phyloP scores from a whole-genome alignment of 2,113 vertebrate genomes.

The cattle (Bos taurus) region DNA sequence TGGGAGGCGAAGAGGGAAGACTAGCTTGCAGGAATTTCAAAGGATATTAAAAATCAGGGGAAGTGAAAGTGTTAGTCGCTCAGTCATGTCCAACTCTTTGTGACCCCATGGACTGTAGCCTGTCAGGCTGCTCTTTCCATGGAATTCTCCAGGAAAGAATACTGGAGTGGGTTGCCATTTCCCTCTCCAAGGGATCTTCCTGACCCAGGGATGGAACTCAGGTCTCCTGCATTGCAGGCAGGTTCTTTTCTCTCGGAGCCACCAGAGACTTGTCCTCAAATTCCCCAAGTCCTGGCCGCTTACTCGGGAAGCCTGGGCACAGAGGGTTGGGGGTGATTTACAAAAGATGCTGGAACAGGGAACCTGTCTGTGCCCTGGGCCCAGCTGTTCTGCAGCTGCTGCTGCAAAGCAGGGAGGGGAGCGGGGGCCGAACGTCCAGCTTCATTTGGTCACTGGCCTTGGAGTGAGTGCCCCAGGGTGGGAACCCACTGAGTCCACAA shows the following conservation, averaged over 20 bases:
- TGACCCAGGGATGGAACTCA: neutral
- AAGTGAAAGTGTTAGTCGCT: neutral
- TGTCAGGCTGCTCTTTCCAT: neutral
- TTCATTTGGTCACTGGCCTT: neutral
- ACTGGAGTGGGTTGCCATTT: neutral
- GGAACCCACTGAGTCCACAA: neutral
- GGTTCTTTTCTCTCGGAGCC: neutral
- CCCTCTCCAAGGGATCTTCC: neutral
- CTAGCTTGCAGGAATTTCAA: neutral
- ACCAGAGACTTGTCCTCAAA: neutral
- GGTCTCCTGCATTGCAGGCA: neutral
- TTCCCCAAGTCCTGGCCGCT: neutral
- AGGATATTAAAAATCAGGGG: neutral
- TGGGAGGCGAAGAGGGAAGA: neutral
- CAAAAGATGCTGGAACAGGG: neutral
- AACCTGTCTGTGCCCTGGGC: neutral
- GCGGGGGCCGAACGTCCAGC: neutral
- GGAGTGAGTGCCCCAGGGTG: neutral
- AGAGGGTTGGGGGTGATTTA: neutral
- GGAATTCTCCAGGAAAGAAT: neutral
- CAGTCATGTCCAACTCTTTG: neutral
- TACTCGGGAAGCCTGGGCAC: neutral
- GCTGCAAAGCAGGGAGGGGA: neutral
- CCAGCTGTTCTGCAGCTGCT: constrained; percentile 49
- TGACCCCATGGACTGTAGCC: neutral